A percentile compares a stretch with the other conserved stretches of the same genome.
Evolutionary conservation across 92 coral and sea anemone genomes (phyloP).

Genomic region (Nematostella vectensis): DNA sequence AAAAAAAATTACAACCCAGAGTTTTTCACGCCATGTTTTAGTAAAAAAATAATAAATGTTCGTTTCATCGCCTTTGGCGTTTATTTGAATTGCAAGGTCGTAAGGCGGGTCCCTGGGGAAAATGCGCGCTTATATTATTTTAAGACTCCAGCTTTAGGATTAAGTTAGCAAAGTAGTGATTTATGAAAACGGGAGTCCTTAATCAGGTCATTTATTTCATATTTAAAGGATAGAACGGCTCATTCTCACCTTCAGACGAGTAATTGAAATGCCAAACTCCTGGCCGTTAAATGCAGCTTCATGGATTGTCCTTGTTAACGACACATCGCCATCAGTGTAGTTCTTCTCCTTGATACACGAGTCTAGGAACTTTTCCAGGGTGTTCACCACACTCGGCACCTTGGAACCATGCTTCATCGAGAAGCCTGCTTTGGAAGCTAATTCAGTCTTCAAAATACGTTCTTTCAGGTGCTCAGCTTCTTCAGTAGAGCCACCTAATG

Average conservation of each 20-base stretch:
- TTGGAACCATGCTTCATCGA: neutral
- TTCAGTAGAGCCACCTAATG: neutral
- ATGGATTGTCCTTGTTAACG: constrained; percentile 2
- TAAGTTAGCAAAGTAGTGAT: too few species aligned
- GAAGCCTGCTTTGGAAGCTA: neutral
- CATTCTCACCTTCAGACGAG: constrained; percentile 14
- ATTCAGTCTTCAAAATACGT: neutral
- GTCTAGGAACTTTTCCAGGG: constrained; percentile 8
- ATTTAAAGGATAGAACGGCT: too few species aligned
- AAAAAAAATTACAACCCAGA: too few species aligned
- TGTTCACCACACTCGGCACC: neutral
- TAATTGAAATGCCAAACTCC: constrained; percentile 11
- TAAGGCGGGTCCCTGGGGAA: too few species aligned
- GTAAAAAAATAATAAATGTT: too few species aligned
- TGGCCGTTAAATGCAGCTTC: constrained; percentile 11
- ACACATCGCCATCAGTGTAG: constrained; percentile 6
- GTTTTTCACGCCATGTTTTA: too few species aligned
- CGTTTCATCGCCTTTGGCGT: too few species aligned
- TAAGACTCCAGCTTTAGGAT: too few species aligned
- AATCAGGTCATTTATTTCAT: too few species aligned
- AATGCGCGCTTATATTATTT: too few species aligned
- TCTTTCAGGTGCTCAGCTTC: neutral
- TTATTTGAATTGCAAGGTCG: too few species aligned
- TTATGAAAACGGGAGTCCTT: too few species aligned
- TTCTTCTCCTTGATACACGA: neutral